A percentile compares a stretch with the other conserved stretches of the same genome.
Evolutionary conservation across 2,113 vertebrate species (phyloP).

Genomic region (Eulemur rufifrons): DNA sequence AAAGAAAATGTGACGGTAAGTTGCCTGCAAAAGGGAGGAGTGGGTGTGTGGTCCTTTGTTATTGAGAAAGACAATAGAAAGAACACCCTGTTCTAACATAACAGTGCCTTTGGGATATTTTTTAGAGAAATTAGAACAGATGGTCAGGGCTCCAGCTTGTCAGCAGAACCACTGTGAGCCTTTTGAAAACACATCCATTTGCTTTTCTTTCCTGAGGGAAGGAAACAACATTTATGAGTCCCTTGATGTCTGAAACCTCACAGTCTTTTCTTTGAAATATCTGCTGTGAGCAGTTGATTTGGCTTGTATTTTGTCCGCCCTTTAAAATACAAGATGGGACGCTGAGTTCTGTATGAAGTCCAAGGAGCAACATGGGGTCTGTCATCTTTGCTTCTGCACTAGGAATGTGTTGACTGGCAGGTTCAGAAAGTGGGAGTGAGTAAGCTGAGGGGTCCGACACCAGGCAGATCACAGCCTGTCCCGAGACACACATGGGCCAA

Average conservation of each 20-base stretch:
- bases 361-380: neutral
- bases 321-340: neutral
- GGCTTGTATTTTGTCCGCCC: neutral
- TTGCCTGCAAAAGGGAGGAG: neutral
- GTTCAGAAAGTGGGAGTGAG: neutral
- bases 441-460: neutral
- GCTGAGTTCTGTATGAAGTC: neutral
- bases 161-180: neutral
- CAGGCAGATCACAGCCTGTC: neutral
- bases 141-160: conserved; percentile 38
- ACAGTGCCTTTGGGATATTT: neutral
- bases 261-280: neutral
- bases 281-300: neutral
- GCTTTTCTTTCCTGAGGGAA: conserved; percentile 40
- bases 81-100: neutral
- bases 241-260: conserved; percentile 26
- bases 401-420: neutral
- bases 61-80: conserved; percentile 22
- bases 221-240: neutral
- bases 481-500: neutral
- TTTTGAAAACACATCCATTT: conserved; percentile 43
- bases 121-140: conserved; percentile 66
- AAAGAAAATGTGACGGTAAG: conserved; percentile 92
- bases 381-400: neutral
- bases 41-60: conserved; percentile 43